These are phyloP conservation scores for Sigmodon hispidus DNA, from an alignment of 2,113 vertebrate species.

Conservation along the genomic window DNA sequence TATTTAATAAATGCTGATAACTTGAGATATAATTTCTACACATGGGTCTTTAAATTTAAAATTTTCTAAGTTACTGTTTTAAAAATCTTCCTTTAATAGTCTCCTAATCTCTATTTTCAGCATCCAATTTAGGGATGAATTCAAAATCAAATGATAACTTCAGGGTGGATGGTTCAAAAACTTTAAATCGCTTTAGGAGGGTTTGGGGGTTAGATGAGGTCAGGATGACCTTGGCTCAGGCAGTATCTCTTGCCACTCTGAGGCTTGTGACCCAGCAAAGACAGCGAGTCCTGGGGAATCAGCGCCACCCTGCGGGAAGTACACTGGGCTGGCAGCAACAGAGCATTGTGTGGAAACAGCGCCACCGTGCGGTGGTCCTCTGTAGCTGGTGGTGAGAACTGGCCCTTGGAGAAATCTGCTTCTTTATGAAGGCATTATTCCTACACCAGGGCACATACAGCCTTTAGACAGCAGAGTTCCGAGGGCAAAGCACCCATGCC, in stretches of 20 bases:
- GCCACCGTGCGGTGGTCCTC: background rate
- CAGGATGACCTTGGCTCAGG: background rate
- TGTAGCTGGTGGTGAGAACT: background rate
- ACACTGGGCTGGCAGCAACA: fast-evolving
- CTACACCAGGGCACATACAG: background rate
- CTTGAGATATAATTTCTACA: background rate
- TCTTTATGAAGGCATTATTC: background rate
- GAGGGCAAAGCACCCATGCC: background rate
- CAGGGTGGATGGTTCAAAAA: background rate
- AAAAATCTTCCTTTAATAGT: background rate
- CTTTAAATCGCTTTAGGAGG: background rate
- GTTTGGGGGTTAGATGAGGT: background rate
- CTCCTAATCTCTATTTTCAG: background rate
- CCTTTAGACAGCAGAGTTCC: background rate
- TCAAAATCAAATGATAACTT: background rate
- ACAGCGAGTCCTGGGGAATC: background rate
- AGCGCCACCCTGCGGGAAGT: background rate
- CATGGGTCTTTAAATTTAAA: background rate
- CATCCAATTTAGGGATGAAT: background rate
- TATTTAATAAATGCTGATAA: background rate
- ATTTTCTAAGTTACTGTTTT: background rate
- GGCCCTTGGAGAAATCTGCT: background rate
- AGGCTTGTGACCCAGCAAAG: background rate
- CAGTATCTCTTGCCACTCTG: background rate
- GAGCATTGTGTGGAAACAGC: background rate